Base-by-base conservation (phyloP, 2,113 vertebrate genomes). In the Prionailurus viverrinus region DNA sequence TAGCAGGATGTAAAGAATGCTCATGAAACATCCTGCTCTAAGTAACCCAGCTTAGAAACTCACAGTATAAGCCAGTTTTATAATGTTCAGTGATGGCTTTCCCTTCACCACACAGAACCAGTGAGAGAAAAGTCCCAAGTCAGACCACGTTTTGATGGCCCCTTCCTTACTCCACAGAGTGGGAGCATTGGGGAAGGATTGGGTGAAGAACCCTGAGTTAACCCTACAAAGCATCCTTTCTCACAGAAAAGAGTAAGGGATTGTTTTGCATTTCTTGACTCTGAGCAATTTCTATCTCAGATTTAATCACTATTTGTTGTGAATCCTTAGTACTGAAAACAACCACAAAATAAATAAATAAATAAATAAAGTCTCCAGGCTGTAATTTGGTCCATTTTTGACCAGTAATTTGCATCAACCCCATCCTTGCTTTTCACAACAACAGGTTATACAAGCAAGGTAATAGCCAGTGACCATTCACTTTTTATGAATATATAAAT, bases 261-360 rank as follows among this genome's bases (percentile, higher is more conserved):
- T 81, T 80, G 19, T 85, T 95, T 55, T 68, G 33, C 8, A 88
- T 48, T 61, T 81, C 78, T 94, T 69, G 29, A 92, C 88, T 87
- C 86, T 78, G 48, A 87, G 80, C n/a, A 74, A 84, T 90, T 94
- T 94, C 63, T 66, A 87, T 68, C 87, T 89, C 63, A 93, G 79
- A 82, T 96, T 94, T 94, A 96, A 97, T 93, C 55, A 80, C 89
- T 88, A 31, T 90, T 90, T 92, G 92, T 92, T 25, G 23, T 71
- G 80, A 94, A 74, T 61, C 21, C 4, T 80, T 63, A 90, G 73
- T 71, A 55, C 48, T 65, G 41, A 92, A 90, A 97, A 82, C 83
- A 95, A 96, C 88, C 80, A 79, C 82, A 86, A 97, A 95, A 91
- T 89, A 97, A 95, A 91, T 89, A 96, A 95, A 89, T 91, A 88